Percentiles rank a stretch among this genome's conserved stretches.
Conservation (phyloP, 2,888 invertebrate genomes). For the Lysandra bellargus region DNA sequence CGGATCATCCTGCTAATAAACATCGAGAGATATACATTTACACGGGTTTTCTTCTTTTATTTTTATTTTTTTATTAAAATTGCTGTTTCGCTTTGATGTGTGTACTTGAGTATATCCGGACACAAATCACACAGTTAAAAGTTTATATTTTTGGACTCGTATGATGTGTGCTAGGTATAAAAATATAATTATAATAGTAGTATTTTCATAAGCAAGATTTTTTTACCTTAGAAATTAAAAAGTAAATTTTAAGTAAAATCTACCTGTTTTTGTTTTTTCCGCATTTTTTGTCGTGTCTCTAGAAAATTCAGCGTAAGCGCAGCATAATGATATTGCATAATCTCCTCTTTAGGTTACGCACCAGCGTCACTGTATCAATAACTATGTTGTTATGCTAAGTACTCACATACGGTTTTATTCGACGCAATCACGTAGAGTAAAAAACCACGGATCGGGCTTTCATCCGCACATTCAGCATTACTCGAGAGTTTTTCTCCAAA, state of each 20-base stretch:
- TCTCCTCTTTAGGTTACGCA: too few species aligned
- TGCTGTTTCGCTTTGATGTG: background rate
- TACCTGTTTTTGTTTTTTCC: background rate
- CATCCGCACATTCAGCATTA: too few species aligned
- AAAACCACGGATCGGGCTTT: too few species aligned
- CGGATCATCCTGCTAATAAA: conserved; percentile 23
- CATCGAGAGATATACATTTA: conserved; percentile 3
- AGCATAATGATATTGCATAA: background rate
- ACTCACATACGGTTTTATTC: too few species aligned
- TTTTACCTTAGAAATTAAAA: background rate
- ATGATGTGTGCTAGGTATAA: background rate
- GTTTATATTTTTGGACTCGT: background rate
- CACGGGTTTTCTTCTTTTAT: conserved; percentile 37
- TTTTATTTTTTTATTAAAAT: background rate
- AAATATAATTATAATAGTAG: background rate
- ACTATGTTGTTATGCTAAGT: too few species aligned
- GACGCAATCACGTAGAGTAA: too few species aligned
- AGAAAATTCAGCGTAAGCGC: background rate
- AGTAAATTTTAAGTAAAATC: background rate
- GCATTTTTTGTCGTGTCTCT: background rate
- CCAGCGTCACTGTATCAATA: too few species aligned
- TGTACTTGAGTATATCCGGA: background rate
- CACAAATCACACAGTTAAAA: background rate
- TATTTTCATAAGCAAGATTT: background rate
- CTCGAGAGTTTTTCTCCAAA: too few species aligned